phyloP scores from a whole-genome alignment of 2,888 invertebrate genomes.

The Caprella mutica region DNA sequence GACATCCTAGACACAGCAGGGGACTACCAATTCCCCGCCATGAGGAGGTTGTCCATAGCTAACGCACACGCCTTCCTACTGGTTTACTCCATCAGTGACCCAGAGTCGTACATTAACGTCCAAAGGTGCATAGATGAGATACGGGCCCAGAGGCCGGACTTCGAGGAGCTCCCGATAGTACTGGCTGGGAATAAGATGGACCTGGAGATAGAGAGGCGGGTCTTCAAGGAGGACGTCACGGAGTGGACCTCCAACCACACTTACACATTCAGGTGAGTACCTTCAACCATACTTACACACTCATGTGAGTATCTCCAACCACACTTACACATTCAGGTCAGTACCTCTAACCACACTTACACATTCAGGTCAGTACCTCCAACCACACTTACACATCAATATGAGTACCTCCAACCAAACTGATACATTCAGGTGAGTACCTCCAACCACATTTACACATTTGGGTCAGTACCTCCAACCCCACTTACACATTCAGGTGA shows the following conservation, averaged over 20 bases:
- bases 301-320: no score
- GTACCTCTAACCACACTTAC: no score
- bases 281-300: no score
- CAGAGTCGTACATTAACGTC: slow-evolving; percentile 57
- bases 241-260: slow-evolving; percentile 27
- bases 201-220: slow-evolving; percentile 46
- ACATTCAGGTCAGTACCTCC: no score
- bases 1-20: slow-evolving; percentile 83
- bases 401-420: no score
- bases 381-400: no score
- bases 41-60: slow-evolving; percentile 85
- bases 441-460: no score
- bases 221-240: slow-evolving; percentile 30
- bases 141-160: slow-evolving; percentile 64
- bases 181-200: slow-evolving; percentile 92
- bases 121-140: slow-evolving; percentile 70
- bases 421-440: no score
- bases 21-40: slow-evolving; percentile 88
- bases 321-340: no score
- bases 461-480: no score
- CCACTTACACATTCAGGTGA: no score
- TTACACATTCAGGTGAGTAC: slow-evolving; percentile 20
- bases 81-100: slow-evolving; percentile 82
- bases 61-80: slow-evolving; percentile 91
- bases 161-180: slow-evolving; percentile 81